Base-by-base conservation (phyloP, 2,797 vertebrate species). In the Margarornis squamiger region DNA sequence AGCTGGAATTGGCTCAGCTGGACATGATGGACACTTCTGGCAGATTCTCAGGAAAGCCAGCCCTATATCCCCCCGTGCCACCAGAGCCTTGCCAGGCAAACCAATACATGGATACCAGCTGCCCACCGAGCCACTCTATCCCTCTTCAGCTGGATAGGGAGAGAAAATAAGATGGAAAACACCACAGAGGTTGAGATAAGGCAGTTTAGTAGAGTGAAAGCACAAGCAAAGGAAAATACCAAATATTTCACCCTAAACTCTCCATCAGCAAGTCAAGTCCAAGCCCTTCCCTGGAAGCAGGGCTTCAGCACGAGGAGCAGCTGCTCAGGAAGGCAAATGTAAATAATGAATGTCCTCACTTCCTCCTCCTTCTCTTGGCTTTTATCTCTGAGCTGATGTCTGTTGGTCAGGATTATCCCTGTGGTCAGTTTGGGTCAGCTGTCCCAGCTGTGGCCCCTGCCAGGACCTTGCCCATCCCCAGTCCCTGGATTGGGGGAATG, bases 31-130 rank as follows among this genome's bases (percentile, higher is more conserved):
- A 26, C 6, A 4, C 11, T 46, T 45, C 17, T 45, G 59, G 55
- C 18, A 66, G 9, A 32, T 74, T 39, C 52, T 43, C 21, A 32
- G 18, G 32, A 27, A 36, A 52, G n/a, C 32, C 17, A 41, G 3
- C 6, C 32, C 32, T 58, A 14, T 22, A 43, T 17, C n/a, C 36
- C 12, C 6, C 10, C 24, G 3, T 29, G 8, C 9, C 14, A 2
- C 16, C 38, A 66, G 14, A 51, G 38, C 12, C 46, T 59, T 30
- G 39, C 29, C 39, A 45, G n/a, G 30, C 7, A 74, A 67, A 27
- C n/a, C 21, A 19, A 0, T 15, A 5, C 38, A 21, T 52, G 20
- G 29, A 21, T 51, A 14, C 21, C 51, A 41, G 30, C 2, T 52
- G 24, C 39, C 66, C 76, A 59, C 34, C 54, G 59, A 59, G 12